Evolutionary conservation across 2,113 vertebrate genomes (phyloP).

Genomic region (Agelaius phoeniceus): DNA sequence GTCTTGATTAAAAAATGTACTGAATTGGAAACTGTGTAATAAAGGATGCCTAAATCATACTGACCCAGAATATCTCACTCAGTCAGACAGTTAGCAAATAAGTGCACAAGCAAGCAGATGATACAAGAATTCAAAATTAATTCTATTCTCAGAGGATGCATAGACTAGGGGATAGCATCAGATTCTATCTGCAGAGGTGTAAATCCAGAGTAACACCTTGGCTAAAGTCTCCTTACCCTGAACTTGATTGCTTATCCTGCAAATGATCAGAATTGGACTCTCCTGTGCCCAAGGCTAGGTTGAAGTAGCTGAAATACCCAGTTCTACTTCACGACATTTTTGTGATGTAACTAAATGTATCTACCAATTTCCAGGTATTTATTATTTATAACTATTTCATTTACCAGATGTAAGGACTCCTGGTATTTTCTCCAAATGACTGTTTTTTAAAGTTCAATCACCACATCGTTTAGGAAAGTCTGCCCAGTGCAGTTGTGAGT

Average conservation of each 20-base stretch:
- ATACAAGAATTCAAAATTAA: slow-evolving; percentile 69
- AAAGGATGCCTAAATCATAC: slow-evolving; percentile 63
- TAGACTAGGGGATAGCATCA: slow-evolving; percentile 27
- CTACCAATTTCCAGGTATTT: not conserved
- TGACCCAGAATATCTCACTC: slow-evolving; percentile 65
- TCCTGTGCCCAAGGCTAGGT: slow-evolving; percentile 46
- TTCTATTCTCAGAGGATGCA: slow-evolving; percentile 68
- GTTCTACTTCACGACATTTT: slow-evolving; percentile 45
- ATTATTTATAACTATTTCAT: slow-evolving; percentile 36
- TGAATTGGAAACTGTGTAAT: slow-evolving; percentile 67
- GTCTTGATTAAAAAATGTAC: slow-evolving; percentile 68
- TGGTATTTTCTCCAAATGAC: not conserved
- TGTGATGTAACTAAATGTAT: slow-evolving; percentile 38
- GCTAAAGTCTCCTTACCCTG: slow-evolving; percentile 5
- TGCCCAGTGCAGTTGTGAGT: not conserved
- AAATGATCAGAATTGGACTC: slow-evolving; percentile 49
- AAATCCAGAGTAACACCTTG: slow-evolving; percentile 42
- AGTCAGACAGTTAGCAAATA: slow-evolving; percentile 67
- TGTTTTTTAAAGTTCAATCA: slow-evolving; percentile 31
- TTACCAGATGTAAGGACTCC: not conserved
- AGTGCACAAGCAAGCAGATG: slow-evolving; percentile 61
- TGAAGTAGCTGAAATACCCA: slow-evolving; percentile 43
- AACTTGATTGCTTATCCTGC: slow-evolving; percentile 29
- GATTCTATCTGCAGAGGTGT: slow-evolving; percentile 46
- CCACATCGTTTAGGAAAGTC: not conserved